Evolutionary conservation across 2,797 vertebrate genomes (phyloP), one percentile per base, ranked within the genome.

Genomic region (Pangasius sanitwongsei): DNA sequence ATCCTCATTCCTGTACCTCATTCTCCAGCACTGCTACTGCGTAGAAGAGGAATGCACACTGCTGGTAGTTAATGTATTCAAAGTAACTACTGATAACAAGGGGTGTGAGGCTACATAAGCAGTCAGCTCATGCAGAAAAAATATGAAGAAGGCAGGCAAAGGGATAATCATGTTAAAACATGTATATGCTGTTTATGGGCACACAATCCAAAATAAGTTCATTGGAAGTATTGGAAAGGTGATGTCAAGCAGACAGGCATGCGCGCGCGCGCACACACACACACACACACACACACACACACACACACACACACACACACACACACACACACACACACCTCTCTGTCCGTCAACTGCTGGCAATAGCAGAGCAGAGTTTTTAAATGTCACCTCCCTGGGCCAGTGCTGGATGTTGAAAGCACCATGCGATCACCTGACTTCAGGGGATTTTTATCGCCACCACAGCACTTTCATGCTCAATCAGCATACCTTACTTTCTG

Each of bases 381-480:
- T 78, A 87, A 85, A 85, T 69, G 86, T 87, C 86, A 87, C 80
- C 69, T 89, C 37, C 69, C 57, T 28, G 59, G 59, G 23, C 23
- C 50, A 57, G 48, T n/a, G 87, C 85, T 13, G 67, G 84, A 82
- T 65, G n/a, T 59, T 67, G 28, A 75, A 63, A 65, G 31, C n/a
- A 53, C 48, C 25, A 12, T n/a, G 37, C n/a, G 34, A 75, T 89
- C 61, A 50, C 50, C 72, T 77, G 37, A 78, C 20, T 85, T 82
- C 13, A 85, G 50, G 50, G 61, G 72, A 75, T 57, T 89, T 69
- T 69, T 37, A 34, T 77, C 57, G 25, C 63, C 81, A 61, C 37
- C 81, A 53, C 53, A 80, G 74, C 53, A 80, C 15, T 67, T 50
- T 59, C 55, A 28, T 59, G 59, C 37, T 86, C 57, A 89, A 81